Conservation (phyloP, 2,888 invertebrate species). For the Atethmia centrago region DNA sequence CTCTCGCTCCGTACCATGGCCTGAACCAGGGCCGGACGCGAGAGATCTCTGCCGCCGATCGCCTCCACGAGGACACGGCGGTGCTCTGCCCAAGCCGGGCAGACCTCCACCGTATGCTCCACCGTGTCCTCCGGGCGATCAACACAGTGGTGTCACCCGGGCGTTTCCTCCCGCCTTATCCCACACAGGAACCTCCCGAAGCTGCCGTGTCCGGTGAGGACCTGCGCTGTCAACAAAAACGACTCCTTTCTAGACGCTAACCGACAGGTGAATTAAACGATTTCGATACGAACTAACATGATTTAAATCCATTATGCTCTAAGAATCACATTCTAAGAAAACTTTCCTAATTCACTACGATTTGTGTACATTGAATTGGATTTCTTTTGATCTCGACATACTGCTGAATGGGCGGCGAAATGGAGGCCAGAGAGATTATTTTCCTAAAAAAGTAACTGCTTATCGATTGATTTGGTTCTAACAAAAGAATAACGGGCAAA, state of each 20-base stretch:
- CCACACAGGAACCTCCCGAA: no score
- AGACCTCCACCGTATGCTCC: no score
- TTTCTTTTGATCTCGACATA: slow-evolving; percentile 26
- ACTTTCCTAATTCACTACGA: slow-evolving; percentile 19
- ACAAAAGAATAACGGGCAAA: slow-evolving; percentile 33
- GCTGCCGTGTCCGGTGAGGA: no score
- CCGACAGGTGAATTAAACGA: slow-evolving; percentile 16
- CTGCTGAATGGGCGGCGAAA: slow-evolving; percentile 21
- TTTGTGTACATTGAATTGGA: slow-evolving; percentile 25
- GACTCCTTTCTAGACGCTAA: not conserved
- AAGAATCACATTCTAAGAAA: slow-evolving; percentile 11
- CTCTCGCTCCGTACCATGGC: no score
- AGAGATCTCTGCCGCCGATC: no score
- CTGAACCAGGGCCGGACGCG: no score
- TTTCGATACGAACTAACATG: slow-evolving; percentile 20
- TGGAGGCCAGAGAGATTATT: slow-evolving; percentile 18
- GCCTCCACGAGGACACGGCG: no score
- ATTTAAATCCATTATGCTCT: slow-evolving; percentile 19
- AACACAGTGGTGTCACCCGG: no score
- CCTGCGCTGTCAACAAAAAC: not conserved
- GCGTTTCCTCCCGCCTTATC: no score
- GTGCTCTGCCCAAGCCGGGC: no score
- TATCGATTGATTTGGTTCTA: slow-evolving; percentile 27
- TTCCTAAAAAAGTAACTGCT: slow-evolving; percentile 10
- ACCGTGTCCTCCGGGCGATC: no score